A percentile compares a stretch with the other conserved stretches of the same genome.
These are phyloP conservation scores for Cheilosia impressa DNA, from an alignment of 2,888 invertebrate species.

Conservation along the genomic window DNA sequence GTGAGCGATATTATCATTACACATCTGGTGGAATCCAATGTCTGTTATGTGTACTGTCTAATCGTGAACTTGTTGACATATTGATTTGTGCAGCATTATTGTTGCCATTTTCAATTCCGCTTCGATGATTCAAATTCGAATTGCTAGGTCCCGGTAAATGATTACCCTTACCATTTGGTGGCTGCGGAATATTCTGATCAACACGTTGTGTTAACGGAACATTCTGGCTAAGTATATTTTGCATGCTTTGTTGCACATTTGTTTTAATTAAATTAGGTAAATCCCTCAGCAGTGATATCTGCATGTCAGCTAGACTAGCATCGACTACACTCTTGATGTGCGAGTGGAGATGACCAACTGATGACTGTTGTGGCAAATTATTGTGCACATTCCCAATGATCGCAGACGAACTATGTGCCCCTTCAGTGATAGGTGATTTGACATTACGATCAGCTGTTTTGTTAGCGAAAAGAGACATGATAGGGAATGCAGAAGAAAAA, in stretches of 20 bases:
- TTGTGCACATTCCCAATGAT: background rate
- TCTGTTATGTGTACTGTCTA: background rate
- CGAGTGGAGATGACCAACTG: slow-evolving; percentile 5
- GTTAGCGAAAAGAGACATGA: background rate
- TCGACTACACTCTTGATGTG: background rate
- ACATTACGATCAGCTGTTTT: slow-evolving; percentile 1
- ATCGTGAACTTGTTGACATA: background rate
- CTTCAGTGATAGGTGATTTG: background rate
- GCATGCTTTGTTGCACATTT: background rate
- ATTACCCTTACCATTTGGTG: too few species aligned
- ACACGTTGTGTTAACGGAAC: background rate
- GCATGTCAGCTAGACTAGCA: background rate
- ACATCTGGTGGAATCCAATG: background rate
- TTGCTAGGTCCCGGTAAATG: background rate
- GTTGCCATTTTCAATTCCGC: background rate
- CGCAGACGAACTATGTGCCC: background rate
- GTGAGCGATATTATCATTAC: too few species aligned
- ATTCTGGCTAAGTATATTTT: background rate
- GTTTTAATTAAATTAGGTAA: background rate
- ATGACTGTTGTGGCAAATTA: background rate
- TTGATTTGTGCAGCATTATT: background rate
- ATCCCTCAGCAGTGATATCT: background rate
- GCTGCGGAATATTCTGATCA: too few species aligned
- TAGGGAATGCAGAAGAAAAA: background rate
- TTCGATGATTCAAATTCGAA: background rate